These are phyloP conservation scores for Leptura quadrifasciata DNA, from an alignment of 2,888 invertebrate genomes.

Conservation along the genomic window DNA sequence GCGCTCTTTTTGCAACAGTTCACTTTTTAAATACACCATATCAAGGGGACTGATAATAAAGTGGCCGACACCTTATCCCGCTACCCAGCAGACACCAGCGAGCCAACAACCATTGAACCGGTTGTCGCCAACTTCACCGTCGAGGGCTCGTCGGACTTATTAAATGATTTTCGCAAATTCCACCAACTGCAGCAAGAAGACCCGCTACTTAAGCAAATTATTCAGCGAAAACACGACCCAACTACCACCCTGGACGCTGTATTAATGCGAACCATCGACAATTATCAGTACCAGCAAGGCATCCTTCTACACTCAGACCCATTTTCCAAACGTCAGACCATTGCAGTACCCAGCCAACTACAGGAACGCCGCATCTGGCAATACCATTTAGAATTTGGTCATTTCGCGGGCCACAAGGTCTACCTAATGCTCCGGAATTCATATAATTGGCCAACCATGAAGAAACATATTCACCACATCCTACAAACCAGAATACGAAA, in stretches of 20 bases:
- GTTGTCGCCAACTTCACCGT: conserved; percentile 1
- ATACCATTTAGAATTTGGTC: conserved; percentile 1
- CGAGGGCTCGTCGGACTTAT: not conserved
- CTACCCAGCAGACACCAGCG: too few species aligned
- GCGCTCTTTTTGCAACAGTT: too few species aligned
- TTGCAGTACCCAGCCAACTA: not conserved
- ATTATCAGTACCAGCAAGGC: not conserved
- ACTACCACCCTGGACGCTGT: not conserved
- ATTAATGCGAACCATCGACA: not conserved
- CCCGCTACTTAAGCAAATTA: not conserved
- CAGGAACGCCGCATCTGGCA: not conserved
- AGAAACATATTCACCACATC: not conserved
- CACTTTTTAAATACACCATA: too few species aligned
- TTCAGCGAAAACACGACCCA: not conserved
- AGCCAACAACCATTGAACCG: not conserved
- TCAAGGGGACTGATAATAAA: too few species aligned
- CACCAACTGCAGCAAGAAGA: not conserved
- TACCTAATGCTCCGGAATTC: not conserved
- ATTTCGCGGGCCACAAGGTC: not conserved
- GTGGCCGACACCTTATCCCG: too few species aligned
- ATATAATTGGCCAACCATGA: not conserved
- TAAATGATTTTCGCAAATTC: not conserved
- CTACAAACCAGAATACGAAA: too few species aligned
- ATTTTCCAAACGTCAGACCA: not conserved
- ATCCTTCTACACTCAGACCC: not conserved